These are phyloP conservation scores for Poeciliopsis presidionis DNA, from an alignment of 2,797 vertebrate genomes.

Conservation along the genomic window DNA sequence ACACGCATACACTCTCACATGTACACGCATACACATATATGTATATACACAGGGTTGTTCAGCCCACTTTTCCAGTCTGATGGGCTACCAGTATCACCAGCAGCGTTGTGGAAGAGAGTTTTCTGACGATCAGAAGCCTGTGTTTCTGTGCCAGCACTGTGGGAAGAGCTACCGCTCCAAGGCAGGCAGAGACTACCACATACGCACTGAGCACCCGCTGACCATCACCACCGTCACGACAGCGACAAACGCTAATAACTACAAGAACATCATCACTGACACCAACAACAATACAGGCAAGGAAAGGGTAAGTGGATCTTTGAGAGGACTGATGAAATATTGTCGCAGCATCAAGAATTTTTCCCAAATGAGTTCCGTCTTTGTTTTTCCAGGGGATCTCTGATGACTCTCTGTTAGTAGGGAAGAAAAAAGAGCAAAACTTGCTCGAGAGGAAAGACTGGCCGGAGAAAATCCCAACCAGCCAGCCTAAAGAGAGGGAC, in stretches of 20 bases:
- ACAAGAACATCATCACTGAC: conserved; percentile 59
- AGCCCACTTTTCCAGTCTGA: conserved; percentile 94
- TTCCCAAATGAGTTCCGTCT: conserved; percentile 8
- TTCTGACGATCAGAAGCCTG: conserved; percentile 86
- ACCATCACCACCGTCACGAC: conserved; percentile 37
- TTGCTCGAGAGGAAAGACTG: conserved; percentile 60
- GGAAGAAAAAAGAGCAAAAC: conserved; percentile 63
- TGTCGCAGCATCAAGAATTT: neutral
- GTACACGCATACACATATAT: neutral
- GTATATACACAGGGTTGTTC: conserved; percentile 84
- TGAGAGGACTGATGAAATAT: neutral
- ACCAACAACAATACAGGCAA: conserved; percentile 76
- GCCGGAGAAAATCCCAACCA: conserved; percentile 7
- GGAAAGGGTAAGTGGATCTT: conserved; percentile 63
- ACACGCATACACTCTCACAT: conserved; percentile 1
- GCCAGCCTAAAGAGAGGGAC: conserved; percentile 47
- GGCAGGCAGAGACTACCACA: conserved; percentile 92
- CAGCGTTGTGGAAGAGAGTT: conserved; percentile 91
- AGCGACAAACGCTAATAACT: conserved; percentile 39
- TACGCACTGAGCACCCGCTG: conserved; percentile 78
- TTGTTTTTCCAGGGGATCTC: conserved; percentile 61
- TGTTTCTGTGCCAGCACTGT: conserved; percentile 91
- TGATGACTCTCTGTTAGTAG: conserved; percentile 58
- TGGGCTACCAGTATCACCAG: conserved; percentile 98
- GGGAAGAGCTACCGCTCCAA: conserved; percentile 94